Base-by-base conservation (phyloP, 2,113 vertebrate genomes). In the Heteronetta atricapilla region DNA sequence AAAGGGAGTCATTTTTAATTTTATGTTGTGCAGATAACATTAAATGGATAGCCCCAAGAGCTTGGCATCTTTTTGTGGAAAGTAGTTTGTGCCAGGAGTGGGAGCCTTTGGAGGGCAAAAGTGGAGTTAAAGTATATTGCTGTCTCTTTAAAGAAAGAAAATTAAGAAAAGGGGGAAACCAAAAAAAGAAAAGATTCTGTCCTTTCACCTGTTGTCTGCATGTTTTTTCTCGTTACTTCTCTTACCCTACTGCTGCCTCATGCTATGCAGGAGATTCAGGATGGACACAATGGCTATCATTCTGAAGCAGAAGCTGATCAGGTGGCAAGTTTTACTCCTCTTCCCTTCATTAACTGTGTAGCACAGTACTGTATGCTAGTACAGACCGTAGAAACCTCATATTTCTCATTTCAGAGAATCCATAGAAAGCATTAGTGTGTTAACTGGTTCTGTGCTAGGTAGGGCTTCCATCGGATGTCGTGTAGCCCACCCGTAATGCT, bases 301-400 rank as follows among this genome's bases (percentile, higher is more conserved):
- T 98, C 98, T 98, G 98, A 98, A 96, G 98, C 97, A 97, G 98
- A 98, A 96, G 97, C 98, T 97, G 98, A 99, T 94, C 98, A 98
- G 98, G 98, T 97, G 99, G 98, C 99, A 99, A 99, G 98, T 99
- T 97, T 95, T 97, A 96, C 96, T 73, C 97, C 76, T 75, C 89
- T 86, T 97, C 97, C 94, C 92, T 98, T 97, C 66, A n/a, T 82
- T 98, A 92, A 94, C 74, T 96, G 38, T 95, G 64, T 97, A 96
- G 91, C 81, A 73, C 93, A 80, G 93, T 86, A 72, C 89, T 90
- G 68, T 75, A 50, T 81, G 94, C 92, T 93, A 86, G 96, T 95
- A 42, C 44, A 89, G 76, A 85, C 86, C 76, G 34, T 97, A 96
- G 86, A 91, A 90, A 89, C 91, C 82, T 95, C 36, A 4, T 1